Base-by-base conservation (phyloP, 2,888 invertebrate genomes). In the Abrostola tripartita region DNA sequence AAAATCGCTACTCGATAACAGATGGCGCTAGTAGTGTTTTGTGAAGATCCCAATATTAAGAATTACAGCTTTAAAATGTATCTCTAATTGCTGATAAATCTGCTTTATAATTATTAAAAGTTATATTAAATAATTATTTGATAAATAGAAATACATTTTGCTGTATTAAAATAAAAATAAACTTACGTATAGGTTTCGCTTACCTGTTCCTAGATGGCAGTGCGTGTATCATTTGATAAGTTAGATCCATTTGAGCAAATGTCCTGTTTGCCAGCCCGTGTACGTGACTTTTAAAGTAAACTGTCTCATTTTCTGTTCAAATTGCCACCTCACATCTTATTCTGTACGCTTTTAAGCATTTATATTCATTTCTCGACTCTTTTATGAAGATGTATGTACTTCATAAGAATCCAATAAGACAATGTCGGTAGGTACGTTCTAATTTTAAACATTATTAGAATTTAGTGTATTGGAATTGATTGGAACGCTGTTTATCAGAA, bases 231-330 rank as follows among this genome's bases (percentile, higher is more conserved):
- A 6, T 61, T 52, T 6, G 36, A 10, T 37, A 10, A 36, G 9
- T 4, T 5, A 51, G 52, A 55, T 24, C 52, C 67, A 70, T 69
- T 50, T 37, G 11, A 52, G 60, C 54, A 65, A 67, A 68, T 74
- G 76, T 82, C 74, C 78, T 77, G 72, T 72, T 71, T 75, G 78
- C 81, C 77, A 78, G 76, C 71, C 81, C 52, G 42, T 42, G 84
- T 90, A 92, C 93, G 93, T 94, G 93, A 93, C 91, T 91, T 87
- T 87, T 66, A 79, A 87, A 84, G 85, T 79, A 91, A 93, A 94
- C 86, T 87, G 88, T 87, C 92, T 92, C 84, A 93, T 93, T 94
- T 91, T 90, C 88, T 82, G 81, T 84, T 83, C 81, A 90, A 92
- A 92, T 92, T 92, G 88, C 90, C 82, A 85, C 84, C 87, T 91